A percentile compares a stretch with the other conserved stretches of the same genome.
These are phyloP conservation scores for Thaumetopoea pityocampa DNA, from an alignment of 1,140 invertebrate genomes.

Conservation along the genomic window DNA sequence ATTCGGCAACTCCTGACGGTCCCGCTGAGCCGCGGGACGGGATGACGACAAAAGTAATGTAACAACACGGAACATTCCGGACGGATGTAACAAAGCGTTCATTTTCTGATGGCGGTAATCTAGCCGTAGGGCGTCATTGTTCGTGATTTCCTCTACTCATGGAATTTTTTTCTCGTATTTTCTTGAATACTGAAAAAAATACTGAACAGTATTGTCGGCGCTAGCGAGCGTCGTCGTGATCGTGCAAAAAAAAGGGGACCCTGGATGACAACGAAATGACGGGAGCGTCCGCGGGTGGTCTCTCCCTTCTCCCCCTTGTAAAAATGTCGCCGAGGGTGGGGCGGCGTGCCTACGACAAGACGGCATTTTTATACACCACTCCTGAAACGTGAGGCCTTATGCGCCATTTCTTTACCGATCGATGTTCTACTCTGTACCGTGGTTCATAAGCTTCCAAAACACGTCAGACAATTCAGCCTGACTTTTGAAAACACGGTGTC, in stretches of 20 bases:
- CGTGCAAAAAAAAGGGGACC: constrained; percentile 68
- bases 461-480: constrained; percentile 16
- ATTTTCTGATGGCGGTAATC: constrained; percentile 73
- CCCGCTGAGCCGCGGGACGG: constrained; percentile 48
- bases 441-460: constrained; percentile 22
- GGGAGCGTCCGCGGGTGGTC: constrained; percentile 59
- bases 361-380: constrained; percentile 64
- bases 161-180: constrained; percentile 66
- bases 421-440: constrained; percentile 29
- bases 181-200: constrained; percentile 70
- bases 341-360: constrained; percentile 66
- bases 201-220: constrained; percentile 71
- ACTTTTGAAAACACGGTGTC: constrained; percentile 59
- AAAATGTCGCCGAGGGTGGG: constrained; percentile 61
- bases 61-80: constrained; percentile 66
- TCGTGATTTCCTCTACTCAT: constrained; percentile 59
- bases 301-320: constrained; percentile 44
- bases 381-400: constrained; percentile 47
- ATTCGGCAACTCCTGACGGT: constrained; percentile 54
- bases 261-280: constrained; percentile 73
- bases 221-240: constrained; percentile 59
- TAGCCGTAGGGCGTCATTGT: constrained; percentile 70
- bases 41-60: constrained; percentile 70
- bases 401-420: constrained; percentile 23
- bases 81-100: constrained; percentile 71